phyloP scores from a whole-genome alignment of 2,113 vertebrate genomes.

The Astur gentilis region DNA sequence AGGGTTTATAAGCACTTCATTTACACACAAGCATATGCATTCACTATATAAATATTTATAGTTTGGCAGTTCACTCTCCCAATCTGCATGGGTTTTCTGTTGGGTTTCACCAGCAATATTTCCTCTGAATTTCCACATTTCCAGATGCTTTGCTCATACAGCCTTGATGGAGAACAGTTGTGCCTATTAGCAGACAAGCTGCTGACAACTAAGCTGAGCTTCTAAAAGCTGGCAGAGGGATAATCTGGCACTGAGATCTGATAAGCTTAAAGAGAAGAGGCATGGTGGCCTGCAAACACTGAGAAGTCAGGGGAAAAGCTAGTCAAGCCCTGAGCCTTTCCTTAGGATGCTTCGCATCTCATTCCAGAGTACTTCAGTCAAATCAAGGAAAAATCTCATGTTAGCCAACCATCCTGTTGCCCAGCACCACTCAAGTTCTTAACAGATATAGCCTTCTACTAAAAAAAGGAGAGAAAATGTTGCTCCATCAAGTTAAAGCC shows the following conservation, averaged over 20 bases:
- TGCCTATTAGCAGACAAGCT: conserved; percentile 52
- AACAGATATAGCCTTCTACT: neutral
- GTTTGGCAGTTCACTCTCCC: neutral
- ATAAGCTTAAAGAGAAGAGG: neutral
- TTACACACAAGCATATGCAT: neutral
- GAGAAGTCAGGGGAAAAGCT: neutral
- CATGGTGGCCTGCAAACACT: neutral
- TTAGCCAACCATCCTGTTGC: fast-evolving
- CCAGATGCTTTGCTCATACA: conserved; percentile 15
- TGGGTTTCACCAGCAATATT: neutral
- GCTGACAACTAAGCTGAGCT: conserved; percentile 23
- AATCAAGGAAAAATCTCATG: neutral
- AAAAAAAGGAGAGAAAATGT: neutral
- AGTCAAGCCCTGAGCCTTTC: neutral
- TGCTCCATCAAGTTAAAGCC: neutral
- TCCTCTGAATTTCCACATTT: conserved; percentile 2
- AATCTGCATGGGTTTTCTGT: neutral
- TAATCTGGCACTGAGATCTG: conserved; percentile 18
- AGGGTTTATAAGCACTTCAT: neutral
- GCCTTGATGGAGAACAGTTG: conserved; percentile 38
- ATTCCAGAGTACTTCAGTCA: neutral
- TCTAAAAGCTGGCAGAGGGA: conserved; percentile 38
- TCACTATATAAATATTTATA: conserved; percentile 15
- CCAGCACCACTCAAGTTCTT: neutral
- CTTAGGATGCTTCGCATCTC: neutral